These are phyloP conservation scores for Meteorus sp. DNA, from an alignment of 1,140 invertebrate species.

Conservation along the genomic window DNA sequence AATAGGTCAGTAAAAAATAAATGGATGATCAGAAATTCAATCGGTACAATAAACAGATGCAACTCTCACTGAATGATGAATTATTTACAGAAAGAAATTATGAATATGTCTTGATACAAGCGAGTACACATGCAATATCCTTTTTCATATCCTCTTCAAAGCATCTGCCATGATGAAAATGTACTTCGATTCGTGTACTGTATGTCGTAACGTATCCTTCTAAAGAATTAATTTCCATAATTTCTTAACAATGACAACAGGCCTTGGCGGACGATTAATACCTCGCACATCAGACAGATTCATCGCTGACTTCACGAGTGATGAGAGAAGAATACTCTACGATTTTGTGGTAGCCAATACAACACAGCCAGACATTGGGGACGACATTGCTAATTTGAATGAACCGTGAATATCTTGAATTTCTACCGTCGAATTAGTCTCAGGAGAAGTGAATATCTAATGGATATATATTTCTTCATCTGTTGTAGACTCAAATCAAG, in stretches of 20 bases:
- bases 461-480: constrained; percentile 15
- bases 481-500: constrained; percentile 34
- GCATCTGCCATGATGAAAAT: constrained; percentile 20
- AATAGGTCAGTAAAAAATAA: constrained; percentile 41
- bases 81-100: constrained; percentile 53
- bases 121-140: constrained; percentile 49
- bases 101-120: constrained; percentile 40
- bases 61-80: constrained; percentile 39
- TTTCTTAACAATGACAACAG: constrained; percentile 46
- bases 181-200: constrained; percentile 27
- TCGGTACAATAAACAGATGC: constrained; percentile 9
- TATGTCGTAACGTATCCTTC: background rate
- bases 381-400: constrained; percentile 48
- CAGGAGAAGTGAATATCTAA: background rate
- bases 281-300: constrained; percentile 61
- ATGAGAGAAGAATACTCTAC: constrained; percentile 60
- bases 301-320: constrained; percentile 57
- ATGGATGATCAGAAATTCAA: constrained; percentile 10
- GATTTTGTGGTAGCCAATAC: constrained; percentile 58
- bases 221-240: constrained; percentile 12
- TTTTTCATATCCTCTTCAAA: constrained; percentile 54
- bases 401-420: constrained; percentile 41
- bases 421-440: background rate
- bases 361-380: constrained; percentile 43
- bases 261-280: constrained; percentile 54